Conservation (phyloP, 35 echinoderm and acorn worm species). For the Apostichopus californicus region DNA sequence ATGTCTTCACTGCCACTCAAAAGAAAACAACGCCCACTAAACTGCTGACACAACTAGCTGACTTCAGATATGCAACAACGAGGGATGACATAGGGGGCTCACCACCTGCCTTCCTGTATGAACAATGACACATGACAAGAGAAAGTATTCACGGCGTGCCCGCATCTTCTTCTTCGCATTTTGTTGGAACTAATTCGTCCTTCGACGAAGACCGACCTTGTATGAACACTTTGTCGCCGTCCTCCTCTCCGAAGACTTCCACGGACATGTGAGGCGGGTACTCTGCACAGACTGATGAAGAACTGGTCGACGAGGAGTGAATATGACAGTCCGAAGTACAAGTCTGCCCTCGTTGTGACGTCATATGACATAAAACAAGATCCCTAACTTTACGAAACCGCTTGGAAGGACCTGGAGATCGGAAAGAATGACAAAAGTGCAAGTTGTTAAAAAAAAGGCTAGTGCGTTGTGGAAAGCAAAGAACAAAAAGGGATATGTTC, state of each 20-base stretch:
- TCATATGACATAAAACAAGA: slow-evolving; percentile 78
- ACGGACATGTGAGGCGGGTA: slow-evolving; percentile 57
- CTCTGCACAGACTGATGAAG: slow-evolving; percentile 54
- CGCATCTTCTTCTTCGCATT: not conserved
- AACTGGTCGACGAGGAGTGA: slow-evolving; percentile 72
- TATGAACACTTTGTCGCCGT: slow-evolving; percentile 79
- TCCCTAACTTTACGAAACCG: slow-evolving; percentile 80
- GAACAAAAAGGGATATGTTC: too few relatives aligned
- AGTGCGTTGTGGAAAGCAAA: too few relatives aligned
- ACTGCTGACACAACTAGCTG: too few relatives aligned
- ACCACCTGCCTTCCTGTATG: too few relatives aligned
- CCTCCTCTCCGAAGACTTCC: slow-evolving; percentile 79
- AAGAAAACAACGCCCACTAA: too few relatives aligned
- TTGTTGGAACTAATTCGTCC: slow-evolving; percentile 57
- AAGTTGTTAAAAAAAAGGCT: not conserved
- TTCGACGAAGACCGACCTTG: slow-evolving; percentile 60
- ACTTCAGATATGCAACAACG: too few relatives aligned
- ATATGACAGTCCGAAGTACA: slow-evolving; percentile 70
- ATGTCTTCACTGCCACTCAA: too few relatives aligned
- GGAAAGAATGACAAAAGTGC: not conserved
- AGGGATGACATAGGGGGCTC: too few relatives aligned
- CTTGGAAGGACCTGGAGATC: slow-evolving; percentile 73
- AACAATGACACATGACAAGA: too few relatives aligned
- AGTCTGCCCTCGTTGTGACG: slow-evolving; percentile 66
- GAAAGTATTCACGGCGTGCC: not conserved